Percentiles rank a stretch among this genome's conserved stretches.
phyloP scores from a whole-genome alignment of 1,140 invertebrate genomes.

The Drosophila bifasciata region DNA sequence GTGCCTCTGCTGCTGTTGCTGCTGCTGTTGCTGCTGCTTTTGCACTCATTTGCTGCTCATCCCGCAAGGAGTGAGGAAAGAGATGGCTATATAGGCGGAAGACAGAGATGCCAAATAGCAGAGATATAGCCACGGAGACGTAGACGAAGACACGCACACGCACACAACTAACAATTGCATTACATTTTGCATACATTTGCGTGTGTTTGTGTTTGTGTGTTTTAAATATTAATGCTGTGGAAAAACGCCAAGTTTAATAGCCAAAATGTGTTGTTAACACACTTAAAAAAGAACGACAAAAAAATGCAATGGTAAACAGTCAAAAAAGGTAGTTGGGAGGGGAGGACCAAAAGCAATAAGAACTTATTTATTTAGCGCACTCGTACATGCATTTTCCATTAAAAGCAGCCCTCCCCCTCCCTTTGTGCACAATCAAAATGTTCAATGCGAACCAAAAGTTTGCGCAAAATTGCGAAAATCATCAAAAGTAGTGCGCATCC shows the following conservation, averaged over 20 bases:
- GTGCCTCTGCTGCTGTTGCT: not conserved
- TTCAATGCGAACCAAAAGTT: too few relatives aligned
- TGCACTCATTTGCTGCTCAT: conserved; percentile 3
- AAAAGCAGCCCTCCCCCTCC: conserved; percentile 9
- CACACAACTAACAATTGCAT: conserved; percentile 53
- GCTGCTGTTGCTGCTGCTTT: conserved; percentile 16
- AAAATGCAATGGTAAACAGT: conserved; percentile 1
- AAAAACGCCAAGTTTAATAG: conserved; percentile 55
- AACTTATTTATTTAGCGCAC: conserved; percentile 44
- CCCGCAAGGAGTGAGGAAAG: too few relatives aligned
- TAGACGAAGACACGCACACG: too few relatives aligned
- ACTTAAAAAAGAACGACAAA: conserved; percentile 14
- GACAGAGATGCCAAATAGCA: not conserved
- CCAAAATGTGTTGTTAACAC: conserved; percentile 59
- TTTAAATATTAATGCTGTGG: conserved; percentile 44
- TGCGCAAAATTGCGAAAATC: too few relatives aligned
- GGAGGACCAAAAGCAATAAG: conserved; percentile 8
- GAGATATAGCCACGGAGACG: not conserved
- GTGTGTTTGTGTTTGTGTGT: conserved; percentile 16
- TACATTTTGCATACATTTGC: conserved; percentile 61
- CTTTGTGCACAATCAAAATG: not conserved
- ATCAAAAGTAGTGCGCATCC: too few relatives aligned
- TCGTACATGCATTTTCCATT: conserved; percentile 68
- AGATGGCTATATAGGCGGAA: not conserved
- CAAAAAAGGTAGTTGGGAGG: too few relatives aligned